phyloP scores from a whole-genome alignment of 2,797 vertebrate genomes.

The Oreonectes daqikongensis region DNA sequence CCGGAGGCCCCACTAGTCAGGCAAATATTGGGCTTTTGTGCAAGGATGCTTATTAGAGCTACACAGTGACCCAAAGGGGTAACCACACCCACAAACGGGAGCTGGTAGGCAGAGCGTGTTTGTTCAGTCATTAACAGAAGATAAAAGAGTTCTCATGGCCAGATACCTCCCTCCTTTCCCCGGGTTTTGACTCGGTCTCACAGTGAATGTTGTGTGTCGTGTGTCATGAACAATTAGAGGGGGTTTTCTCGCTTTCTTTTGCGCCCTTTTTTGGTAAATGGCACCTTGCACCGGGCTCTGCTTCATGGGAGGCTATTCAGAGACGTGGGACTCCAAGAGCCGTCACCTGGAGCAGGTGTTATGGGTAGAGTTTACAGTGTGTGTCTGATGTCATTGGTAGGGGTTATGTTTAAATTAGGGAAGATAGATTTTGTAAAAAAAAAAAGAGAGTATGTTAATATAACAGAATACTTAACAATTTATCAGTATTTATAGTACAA shows the following conservation, averaged over 20 bases:
- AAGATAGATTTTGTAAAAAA: conserved; percentile 38
- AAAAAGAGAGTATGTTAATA: background rate
- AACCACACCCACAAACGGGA: conserved; percentile 73
- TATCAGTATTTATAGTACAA: background rate
- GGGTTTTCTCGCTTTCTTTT: conserved; percentile 39
- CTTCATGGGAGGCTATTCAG: conserved; percentile 58
- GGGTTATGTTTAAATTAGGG: conserved; percentile 39
- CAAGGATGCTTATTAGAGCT: conserved; percentile 75
- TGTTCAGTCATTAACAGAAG: conserved; percentile 82
- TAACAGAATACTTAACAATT: background rate
- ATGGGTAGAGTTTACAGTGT: conserved; percentile 24
- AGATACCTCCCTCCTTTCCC: conserved; percentile 52
- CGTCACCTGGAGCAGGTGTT: conserved; percentile 65
- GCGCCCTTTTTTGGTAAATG: conserved; percentile 53
- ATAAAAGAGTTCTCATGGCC: conserved; percentile 76
- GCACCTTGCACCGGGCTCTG: conserved; percentile 54
- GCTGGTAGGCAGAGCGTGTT: conserved; percentile 68
- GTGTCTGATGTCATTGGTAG: conserved; percentile 46
- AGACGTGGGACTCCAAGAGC: conserved; percentile 70
- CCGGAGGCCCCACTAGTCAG: conserved; percentile 69
- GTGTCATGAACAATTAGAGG: conserved; percentile 68
- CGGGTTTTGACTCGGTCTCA: conserved; percentile 55
- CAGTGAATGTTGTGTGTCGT: conserved; percentile 60
- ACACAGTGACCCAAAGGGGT: conserved; percentile 69
- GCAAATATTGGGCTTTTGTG: conserved; percentile 79